A percentile compares a stretch with the other conserved stretches of the same genome.
Conservation (phyloP, 2,797 vertebrate species). For the Alca torda region DNA sequence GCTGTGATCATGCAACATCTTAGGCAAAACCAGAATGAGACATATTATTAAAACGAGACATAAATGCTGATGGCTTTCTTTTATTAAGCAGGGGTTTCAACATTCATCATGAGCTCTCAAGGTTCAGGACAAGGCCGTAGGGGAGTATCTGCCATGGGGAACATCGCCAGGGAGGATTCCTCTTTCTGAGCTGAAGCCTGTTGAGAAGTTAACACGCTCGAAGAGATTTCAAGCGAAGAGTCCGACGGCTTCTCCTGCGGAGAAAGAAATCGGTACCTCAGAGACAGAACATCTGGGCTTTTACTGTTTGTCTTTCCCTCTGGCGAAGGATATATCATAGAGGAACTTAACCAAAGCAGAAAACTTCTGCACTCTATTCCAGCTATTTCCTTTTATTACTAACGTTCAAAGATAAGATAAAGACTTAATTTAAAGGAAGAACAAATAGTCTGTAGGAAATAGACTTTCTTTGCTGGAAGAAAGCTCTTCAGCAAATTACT, state of each 20-base stretch:
- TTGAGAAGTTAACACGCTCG: rapidly evolving
- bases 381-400: not conserved
- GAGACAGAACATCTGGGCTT: not conserved
- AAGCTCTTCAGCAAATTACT: not conserved
- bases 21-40: not conserved
- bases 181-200: not conserved
- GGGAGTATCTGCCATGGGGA: not conserved
- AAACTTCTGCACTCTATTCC: not conserved
- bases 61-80: not conserved
- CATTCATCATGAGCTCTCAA: not conserved
- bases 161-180: not conserved
- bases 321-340: not conserved
- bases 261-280: not conserved
- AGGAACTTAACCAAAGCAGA: not conserved
- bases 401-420: not conserved
- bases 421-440: not conserved
- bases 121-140: not conserved
- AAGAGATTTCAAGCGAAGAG: not conserved
- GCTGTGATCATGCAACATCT: not conserved
- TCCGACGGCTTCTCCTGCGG: not conserved
- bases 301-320: not conserved
- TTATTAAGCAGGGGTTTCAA: not conserved
- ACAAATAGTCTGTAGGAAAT: not conserved
- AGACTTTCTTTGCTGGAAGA: not conserved
- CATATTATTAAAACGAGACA: not conserved